Conservation (phyloP, 2,888 invertebrate species). For the Scaptomyza polygonia region DNA sequence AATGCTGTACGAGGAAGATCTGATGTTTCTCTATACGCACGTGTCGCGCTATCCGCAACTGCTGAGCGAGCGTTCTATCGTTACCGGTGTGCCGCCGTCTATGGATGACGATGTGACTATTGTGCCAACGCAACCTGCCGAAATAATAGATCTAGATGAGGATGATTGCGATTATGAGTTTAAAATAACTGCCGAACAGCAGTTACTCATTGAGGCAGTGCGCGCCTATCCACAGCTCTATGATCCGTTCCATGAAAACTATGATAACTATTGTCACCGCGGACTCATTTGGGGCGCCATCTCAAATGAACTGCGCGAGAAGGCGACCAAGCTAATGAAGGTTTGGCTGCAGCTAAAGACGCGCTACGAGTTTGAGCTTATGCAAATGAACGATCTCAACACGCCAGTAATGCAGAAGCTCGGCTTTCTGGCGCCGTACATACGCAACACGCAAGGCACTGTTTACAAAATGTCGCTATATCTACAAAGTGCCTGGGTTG, state of each 20-base stretch:
- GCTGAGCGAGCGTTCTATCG: slow-evolving; percentile 1
- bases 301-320: slow-evolving; percentile 72
- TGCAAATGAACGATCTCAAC: neutral
- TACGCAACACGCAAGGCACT: slow-evolving; percentile 51
- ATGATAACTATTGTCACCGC: slow-evolving; percentile 64
- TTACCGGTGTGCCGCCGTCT: neutral
- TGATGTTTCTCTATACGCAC: slow-evolving; percentile 77
- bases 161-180: slow-evolving; percentile 12
- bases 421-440: slow-evolving; percentile 53
- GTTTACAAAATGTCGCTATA: slow-evolving; percentile 72
- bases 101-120: slow-evolving; percentile 32
- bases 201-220: slow-evolving; percentile 62
- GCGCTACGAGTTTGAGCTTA: slow-evolving; percentile 79
- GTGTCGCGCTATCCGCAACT: slow-evolving; percentile 42
- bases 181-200: slow-evolving; percentile 12
- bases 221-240: slow-evolving; percentile 74
- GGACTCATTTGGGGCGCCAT: slow-evolving; percentile 79
- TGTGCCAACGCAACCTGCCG: slow-evolving; percentile 23
- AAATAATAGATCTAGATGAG: slow-evolving; percentile 68
- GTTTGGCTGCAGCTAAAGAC: slow-evolving; percentile 73
- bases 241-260: slow-evolving; percentile 45
- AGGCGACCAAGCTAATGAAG: slow-evolving; percentile 81
- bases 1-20: slow-evolving; percentile 73
- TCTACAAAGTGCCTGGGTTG: slow-evolving; percentile 59
- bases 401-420: slow-evolving; percentile 52